Evolutionary conservation across 2,113 vertebrate genomes (phyloP).

Genomic region (Eira barbara): DNA sequence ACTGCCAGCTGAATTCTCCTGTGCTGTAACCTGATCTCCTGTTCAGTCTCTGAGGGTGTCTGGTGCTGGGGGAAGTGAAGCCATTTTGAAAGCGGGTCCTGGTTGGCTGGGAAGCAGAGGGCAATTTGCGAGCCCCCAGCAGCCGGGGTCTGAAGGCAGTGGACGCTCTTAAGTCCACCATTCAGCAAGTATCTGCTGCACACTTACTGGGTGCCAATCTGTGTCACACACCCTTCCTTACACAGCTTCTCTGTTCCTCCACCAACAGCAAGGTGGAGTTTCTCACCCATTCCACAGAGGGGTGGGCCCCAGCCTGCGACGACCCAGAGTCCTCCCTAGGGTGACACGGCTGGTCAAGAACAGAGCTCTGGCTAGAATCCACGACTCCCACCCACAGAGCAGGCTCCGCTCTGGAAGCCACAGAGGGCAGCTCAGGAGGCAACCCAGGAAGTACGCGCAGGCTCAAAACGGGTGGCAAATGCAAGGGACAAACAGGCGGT

Average conservation of each 20-base stretch:
- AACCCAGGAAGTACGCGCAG: not conserved
- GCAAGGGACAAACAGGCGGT: no score
- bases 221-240: not conserved
- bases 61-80: conserved; percentile 34
- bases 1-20: conserved; percentile 49
- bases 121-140: not conserved
- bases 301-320: not conserved
- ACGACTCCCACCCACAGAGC: not conserved
- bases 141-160: not conserved
- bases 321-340: no score
- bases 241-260: not conserved
- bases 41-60: conserved; percentile 11
- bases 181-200: not conserved
- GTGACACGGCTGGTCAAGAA: not conserved
- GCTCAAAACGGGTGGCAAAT: not conserved
- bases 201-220: not conserved
- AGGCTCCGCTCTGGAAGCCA: not conserved
- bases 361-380: not conserved
- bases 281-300: not conserved
- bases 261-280: not conserved
- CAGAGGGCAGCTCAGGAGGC: not conserved
- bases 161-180: fast-evolving
- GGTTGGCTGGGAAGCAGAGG: not conserved
- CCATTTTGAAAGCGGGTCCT: not conserved
- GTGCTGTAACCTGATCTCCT: conserved; percentile 1